Conservation (phyloP, 2,797 vertebrate species). For the Rhynchonycteris naso region DNA sequence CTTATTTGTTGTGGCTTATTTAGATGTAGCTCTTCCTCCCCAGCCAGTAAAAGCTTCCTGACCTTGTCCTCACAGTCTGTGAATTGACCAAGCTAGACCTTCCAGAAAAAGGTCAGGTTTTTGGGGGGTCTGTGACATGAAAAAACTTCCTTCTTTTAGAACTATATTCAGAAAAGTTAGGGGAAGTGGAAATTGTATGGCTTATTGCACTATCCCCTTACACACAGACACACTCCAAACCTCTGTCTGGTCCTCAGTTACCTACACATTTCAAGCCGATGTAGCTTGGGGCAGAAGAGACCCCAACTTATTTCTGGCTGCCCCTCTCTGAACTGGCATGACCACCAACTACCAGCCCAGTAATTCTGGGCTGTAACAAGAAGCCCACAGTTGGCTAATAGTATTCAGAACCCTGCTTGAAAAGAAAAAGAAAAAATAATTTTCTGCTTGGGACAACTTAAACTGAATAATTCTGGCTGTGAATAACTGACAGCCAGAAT, state of each 20-base stretch:
- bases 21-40: background rate
- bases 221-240: background rate
- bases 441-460: constrained; percentile 77
- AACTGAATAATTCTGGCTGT: constrained; percentile 70
- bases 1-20: background rate
- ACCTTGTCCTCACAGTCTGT: background rate
- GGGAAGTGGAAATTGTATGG: background rate
- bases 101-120: background rate
- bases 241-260: background rate
- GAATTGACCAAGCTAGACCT: background rate
- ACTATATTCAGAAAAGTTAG: constrained; percentile 3
- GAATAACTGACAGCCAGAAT: constrained; percentile 75
- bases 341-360: background rate
- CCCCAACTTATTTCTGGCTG: background rate
- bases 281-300: background rate
- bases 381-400: constrained; percentile 28
- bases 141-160: background rate
- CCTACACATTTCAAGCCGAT: constrained; percentile 3
- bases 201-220: background rate
- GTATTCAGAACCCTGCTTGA: constrained; percentile 69
- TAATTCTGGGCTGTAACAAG: constrained; percentile 22
- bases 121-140: background rate
- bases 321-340: background rate
- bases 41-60: background rate
- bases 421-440: constrained; percentile 65